A percentile compares a stretch with the other conserved stretches of the same genome.
Conservation (phyloP, 2,888 invertebrate species). For the Willowsia nigromaculata region DNA sequence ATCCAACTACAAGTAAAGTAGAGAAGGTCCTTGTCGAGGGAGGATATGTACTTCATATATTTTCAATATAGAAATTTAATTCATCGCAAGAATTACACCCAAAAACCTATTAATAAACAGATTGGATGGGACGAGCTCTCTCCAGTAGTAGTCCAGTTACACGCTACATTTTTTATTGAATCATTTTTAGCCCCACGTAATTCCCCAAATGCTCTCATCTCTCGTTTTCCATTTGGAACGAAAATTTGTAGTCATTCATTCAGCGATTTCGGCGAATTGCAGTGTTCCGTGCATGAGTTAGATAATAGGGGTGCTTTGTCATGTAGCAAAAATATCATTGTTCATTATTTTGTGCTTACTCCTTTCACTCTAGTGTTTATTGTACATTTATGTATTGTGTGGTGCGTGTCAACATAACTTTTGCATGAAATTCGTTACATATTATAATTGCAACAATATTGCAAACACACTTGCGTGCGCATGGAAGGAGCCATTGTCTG, state of each 20-base stretch:
- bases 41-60: slow-evolving; percentile 17
- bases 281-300: background rate
- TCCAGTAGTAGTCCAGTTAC: background rate
- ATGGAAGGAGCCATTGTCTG: background rate
- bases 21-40: background rate
- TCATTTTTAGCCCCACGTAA: background rate
- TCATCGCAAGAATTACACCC: background rate
- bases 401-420: slow-evolving; percentile 22
- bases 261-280: background rate
- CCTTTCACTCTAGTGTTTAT: background rate
- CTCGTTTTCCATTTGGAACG: background rate
- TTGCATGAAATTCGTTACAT: background rate
- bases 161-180: slow-evolving; percentile 3
- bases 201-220: background rate
- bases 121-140: background rate
- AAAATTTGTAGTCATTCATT: background rate
- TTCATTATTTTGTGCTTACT: background rate
- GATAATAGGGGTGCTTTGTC: background rate
- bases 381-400: background rate
- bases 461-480: background rate
- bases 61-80: background rate
- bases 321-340: background rate
- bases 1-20: background rate
- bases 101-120: background rate
- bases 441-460: slow-evolving; percentile 23